Conservation (phyloP, 2,113 vertebrate genomes). For the Indri indri region DNA sequence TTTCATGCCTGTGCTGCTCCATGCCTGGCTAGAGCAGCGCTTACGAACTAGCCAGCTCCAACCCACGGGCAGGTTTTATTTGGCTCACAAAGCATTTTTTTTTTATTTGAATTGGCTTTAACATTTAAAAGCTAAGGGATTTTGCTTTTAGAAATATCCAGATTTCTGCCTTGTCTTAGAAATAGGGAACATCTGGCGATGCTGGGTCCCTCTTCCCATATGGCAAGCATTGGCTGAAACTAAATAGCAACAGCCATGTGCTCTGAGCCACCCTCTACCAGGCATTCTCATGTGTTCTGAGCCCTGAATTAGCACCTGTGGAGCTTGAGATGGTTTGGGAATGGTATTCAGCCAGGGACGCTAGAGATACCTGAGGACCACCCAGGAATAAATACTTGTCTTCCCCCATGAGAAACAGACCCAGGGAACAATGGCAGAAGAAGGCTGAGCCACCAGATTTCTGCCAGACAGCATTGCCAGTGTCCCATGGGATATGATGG, state of each 20-base stretch:
- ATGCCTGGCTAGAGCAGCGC: conserved; percentile 12
- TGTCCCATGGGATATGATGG: background rate
- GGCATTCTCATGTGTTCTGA: accelerated
- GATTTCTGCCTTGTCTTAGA: conserved; percentile 58
- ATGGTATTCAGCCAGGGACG: background rate
- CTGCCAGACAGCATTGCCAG: background rate
- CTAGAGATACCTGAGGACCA: background rate
- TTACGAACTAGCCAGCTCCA: conserved; percentile 44
- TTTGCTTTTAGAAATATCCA: conserved; percentile 74
- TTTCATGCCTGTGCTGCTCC: background rate
- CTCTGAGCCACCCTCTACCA: background rate
- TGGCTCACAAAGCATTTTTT: conserved; percentile 52
- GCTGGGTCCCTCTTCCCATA: background rate
- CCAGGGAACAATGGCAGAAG: background rate
- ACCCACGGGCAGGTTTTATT: conserved; percentile 60
- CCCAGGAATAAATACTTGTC: background rate
- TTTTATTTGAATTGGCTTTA: conserved; percentile 68
- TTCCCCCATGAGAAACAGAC: background rate
- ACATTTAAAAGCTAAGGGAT: conserved; percentile 71
- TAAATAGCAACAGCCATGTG: background rate
- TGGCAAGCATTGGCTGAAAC: background rate
- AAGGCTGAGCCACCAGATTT: background rate
- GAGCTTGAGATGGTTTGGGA: background rate
- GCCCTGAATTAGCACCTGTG: background rate
- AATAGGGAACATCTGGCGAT: conserved; percentile 63